Evolutionary conservation across 2,888 invertebrate species (phyloP).

Genomic region (Dioctria linearis): DNA sequence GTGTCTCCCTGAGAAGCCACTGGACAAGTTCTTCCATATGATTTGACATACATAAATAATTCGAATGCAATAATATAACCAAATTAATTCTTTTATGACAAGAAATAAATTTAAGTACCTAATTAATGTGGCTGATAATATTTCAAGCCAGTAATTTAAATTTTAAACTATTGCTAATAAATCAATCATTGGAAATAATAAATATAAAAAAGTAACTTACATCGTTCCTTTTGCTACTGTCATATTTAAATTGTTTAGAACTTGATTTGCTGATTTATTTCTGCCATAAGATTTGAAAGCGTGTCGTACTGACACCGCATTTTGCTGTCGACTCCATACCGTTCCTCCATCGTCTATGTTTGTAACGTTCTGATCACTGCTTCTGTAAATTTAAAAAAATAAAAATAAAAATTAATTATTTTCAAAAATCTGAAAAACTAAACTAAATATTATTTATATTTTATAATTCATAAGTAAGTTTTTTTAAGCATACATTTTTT

Average conservation of each 20-base stretch:
- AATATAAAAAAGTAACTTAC: slow-evolving; percentile 76
- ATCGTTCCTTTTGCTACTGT: slow-evolving; percentile 95
- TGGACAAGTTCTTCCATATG: too few relatives aligned
- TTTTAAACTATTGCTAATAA: neutral
- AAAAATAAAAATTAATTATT: slow-evolving; percentile 33
- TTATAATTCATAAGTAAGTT: too few relatives aligned
- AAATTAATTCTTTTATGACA: too few relatives aligned
- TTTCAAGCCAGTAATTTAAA: neutral
- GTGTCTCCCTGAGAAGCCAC: too few relatives aligned
- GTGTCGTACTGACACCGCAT: slow-evolving; percentile 89
- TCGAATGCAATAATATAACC: too few relatives aligned
- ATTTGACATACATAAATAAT: too few relatives aligned
- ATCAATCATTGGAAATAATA: too few relatives aligned
- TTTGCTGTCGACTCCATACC: slow-evolving; percentile 78
- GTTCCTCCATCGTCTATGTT: slow-evolving; percentile 70
- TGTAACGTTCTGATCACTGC: slow-evolving; percentile 69
- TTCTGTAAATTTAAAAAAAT: slow-evolving; percentile 63
- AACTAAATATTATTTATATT: too few relatives aligned
- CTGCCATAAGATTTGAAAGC: slow-evolving; percentile 93
- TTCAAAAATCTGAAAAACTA: too few relatives aligned
- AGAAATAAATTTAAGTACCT: too few relatives aligned
- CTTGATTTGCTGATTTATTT: slow-evolving; percentile 88
- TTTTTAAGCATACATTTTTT: too few relatives aligned
- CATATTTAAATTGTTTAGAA: slow-evolving; percentile 91
- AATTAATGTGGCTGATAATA: too few relatives aligned